Conservation (phyloP, 2,113 vertebrate genomes). For the Tiliqua scincoides region DNA sequence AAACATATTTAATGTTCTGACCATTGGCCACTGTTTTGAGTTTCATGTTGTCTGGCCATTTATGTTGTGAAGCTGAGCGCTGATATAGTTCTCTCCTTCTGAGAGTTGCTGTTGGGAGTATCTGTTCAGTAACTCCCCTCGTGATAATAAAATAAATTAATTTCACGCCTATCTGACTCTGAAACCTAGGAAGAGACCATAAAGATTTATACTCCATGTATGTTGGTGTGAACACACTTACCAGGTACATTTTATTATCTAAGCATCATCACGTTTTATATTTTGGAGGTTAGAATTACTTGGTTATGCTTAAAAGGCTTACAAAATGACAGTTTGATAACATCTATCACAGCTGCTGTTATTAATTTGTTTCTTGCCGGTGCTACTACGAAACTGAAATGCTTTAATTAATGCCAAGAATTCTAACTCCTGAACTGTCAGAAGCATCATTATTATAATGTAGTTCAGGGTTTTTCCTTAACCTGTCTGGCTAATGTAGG, state of each 20-base stretch:
- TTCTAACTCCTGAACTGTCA: slow-evolving; percentile 15
- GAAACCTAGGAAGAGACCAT: not conserved
- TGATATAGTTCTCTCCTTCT: not conserved
- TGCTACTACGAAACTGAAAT: slow-evolving; percentile 8
- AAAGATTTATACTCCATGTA: slow-evolving; percentile 10
- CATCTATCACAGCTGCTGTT: slow-evolving; percentile 5
- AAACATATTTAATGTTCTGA: not conserved
- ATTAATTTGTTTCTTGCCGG: slow-evolving; percentile 5
- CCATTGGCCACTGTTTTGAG: not conserved
- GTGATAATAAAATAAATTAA: slow-evolving; percentile 10
- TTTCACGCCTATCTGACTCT: slow-evolving; percentile 24
- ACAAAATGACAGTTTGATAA: slow-evolving; percentile 13
- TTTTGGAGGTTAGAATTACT: slow-evolving; percentile 23
- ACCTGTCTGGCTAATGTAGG: not conserved
- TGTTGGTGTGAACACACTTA: not conserved
- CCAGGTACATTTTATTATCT: slow-evolving; percentile 3
- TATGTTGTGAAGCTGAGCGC: not conserved
- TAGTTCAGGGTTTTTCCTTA: not conserved
- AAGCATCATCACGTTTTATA: not conserved
- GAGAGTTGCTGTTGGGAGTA: not conserved
- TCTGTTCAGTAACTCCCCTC: not conserved
- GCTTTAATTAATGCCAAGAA: slow-evolving; percentile 9
- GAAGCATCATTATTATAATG: not conserved
- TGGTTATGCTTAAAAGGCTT: slow-evolving; percentile 10
- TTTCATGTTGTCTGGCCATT: rapidly evolving